Base-by-base conservation (phyloP, 2,797 vertebrate genomes). In the Saxicola maurus region DNA sequence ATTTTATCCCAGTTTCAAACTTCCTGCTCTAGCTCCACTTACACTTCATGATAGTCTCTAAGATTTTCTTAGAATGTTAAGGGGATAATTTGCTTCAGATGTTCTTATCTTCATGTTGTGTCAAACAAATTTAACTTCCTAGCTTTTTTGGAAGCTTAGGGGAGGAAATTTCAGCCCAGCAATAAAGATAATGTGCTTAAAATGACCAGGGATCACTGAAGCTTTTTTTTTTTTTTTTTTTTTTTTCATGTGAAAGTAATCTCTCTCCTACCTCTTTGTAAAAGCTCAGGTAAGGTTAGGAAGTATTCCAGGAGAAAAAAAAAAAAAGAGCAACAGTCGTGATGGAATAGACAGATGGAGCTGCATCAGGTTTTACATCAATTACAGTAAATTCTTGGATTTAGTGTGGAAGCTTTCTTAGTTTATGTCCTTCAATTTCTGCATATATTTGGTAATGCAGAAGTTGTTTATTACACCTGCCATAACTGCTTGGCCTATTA, bases 401-500 rank as follows among this genome's bases (percentile, higher is more conserved):
- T 87, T 62, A 40, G 6, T 52, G 38, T 25, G 43, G 43, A 27
- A 90, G 13, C 20, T 66, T 76, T 82, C 45, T 88, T 52, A 90
- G 57, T 76, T 90, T 77, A 53, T 76, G 45, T 68, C 27, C 74
- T 61, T 91, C 90, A 55, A 28, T 86, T 87, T 82, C 49, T 94
- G 35, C 13, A 49, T 13, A 7, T 62, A 45, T 87, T 85, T 79
- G 57, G 35, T 27, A 86, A 79, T 83, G 60, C 49, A 74, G 69
- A 76, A 62, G 59, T 53, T 87, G 71, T 67, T 93, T 51, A 7
- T 77, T 85, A 28, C 57, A 30, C 31, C n/a, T 31, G 52, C 59
- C 1, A 1, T 84, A 73, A 49, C 55, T 92, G 56, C 66, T 95
- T 69, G 56, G 46, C 55, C 56, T 93, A 69, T 95, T 92, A 92